These are phyloP conservation scores for Aphelenchoides fujianensis DNA, from an alignment of 1,140 invertebrate genomes.

Conservation along the genomic window DNA sequence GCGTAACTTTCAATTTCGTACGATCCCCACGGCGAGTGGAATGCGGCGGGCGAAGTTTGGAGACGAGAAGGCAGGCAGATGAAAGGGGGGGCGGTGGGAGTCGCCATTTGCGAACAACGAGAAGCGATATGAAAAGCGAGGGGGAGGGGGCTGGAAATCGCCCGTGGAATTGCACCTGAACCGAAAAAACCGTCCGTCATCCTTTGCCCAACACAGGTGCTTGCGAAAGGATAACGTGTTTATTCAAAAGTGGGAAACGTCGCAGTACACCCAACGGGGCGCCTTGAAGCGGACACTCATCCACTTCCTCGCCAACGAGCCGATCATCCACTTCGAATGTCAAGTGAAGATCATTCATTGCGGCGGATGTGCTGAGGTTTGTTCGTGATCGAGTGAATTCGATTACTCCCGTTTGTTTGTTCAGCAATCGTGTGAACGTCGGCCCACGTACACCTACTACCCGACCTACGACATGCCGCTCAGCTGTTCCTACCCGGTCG, in stretches of 20 bases:
- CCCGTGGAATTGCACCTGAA: conserved; percentile 1
- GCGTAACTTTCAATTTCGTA: background rate
- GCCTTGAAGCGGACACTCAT: conserved; percentile 35
- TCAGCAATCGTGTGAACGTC: conserved; percentile 35
- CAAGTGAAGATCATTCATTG: conserved; percentile 30
- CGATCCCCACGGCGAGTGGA: background rate
- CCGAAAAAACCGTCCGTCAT: background rate
- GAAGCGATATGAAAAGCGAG: conserved; percentile 13
- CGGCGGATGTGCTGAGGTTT: conserved; percentile 36
- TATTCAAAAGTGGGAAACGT: conserved; percentile 31
- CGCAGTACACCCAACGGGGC: conserved; percentile 22
- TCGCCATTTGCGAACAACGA: background rate
- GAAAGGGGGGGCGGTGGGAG: background rate
- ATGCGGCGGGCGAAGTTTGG: no score
- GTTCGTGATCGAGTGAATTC: background rate
- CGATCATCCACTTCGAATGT: conserved; percentile 28
- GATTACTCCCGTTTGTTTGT: background rate
- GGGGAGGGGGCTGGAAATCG: background rate
- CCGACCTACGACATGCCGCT: conserved; percentile 23
- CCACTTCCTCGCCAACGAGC: conserved; percentile 28
- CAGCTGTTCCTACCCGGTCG: conserved; percentile 11
- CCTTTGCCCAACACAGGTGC: conserved; percentile 26
- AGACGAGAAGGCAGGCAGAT: no score
- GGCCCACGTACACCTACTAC: conserved; percentile 19
- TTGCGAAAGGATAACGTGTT: conserved; percentile 29